Conservation (phyloP, 1,140 invertebrate genomes). For the Bombus affinis region DNA sequence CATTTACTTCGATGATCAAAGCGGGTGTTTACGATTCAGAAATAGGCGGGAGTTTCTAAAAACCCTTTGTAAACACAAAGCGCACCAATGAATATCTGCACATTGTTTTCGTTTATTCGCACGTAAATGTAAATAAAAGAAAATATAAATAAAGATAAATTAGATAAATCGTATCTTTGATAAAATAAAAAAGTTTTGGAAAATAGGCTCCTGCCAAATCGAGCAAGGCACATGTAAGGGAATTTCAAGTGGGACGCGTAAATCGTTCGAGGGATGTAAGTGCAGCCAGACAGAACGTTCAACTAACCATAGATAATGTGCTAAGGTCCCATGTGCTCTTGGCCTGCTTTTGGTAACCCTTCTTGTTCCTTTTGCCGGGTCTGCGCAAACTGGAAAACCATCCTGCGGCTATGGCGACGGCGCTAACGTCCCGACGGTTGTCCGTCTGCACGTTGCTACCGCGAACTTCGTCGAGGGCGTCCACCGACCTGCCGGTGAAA, state of each 20-base stretch:
- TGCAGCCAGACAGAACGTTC: conserved; percentile 8
- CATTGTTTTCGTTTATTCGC: neutral
- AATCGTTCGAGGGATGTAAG: neutral
- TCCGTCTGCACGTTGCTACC: conserved; percentile 46
- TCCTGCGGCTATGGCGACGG: conserved; percentile 85
- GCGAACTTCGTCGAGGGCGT: conserved; percentile 74
- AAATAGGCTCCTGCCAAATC: neutral
- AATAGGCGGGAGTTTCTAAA: conserved; percentile 10
- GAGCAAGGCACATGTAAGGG: too few species aligned
- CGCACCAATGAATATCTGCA: neutral
- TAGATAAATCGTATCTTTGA: neutral
- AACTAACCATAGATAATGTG: conserved; percentile 79
- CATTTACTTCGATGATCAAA: neutral
- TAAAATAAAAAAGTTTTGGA: neutral
- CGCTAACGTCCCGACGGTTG: conserved; percentile 65
- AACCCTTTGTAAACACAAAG: too few species aligned
- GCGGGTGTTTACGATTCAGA: neutral
- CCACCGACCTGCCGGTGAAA: conserved; percentile 77
- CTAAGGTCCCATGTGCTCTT: conserved; percentile 86
- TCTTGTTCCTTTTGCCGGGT: conserved; percentile 82
- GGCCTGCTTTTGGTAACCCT: conserved; percentile 80
- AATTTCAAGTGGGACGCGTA: neutral
- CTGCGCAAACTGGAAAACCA: conserved; percentile 90
- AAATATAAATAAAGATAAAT: neutral
- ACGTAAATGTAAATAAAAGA: neutral